These are phyloP conservation scores for Falcaria lacertinaria DNA, from an alignment of 2,888 invertebrate genomes.

Conservation along the genomic window DNA sequence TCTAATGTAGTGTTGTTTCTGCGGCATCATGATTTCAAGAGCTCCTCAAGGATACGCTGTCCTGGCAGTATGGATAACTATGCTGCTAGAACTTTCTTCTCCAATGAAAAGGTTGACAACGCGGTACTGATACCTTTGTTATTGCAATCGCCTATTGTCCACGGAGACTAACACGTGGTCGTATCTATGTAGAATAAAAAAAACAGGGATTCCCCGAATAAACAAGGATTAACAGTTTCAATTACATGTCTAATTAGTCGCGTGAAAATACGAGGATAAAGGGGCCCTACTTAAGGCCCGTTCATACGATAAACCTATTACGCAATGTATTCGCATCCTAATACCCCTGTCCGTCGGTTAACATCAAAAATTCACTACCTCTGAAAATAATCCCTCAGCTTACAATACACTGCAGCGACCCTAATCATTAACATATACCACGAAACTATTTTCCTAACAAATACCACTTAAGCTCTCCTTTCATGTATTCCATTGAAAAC, in stretches of 20 bases:
- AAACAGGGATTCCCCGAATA: too few species aligned
- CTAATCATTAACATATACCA: slow-evolving; percentile 5
- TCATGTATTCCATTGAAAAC: slow-evolving; percentile 3
- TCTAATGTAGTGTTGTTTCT: too few species aligned
- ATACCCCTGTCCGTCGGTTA: neutral
- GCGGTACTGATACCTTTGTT: too few species aligned
- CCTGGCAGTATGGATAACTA: too few species aligned
- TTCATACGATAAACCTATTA: neutral
- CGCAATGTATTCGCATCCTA: neutral
- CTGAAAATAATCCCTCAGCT: slow-evolving; percentile 1
- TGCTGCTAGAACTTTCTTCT: too few species aligned
- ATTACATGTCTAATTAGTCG: too few species aligned
- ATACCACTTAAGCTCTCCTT: slow-evolving; percentile 6
- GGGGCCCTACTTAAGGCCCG: neutral
- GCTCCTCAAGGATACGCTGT: too few species aligned
- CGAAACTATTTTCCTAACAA: slow-evolving; percentile 14
- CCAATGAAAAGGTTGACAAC: too few species aligned
- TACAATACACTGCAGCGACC: slow-evolving; percentile 3
- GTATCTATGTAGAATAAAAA: too few species aligned
- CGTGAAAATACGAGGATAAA: slow-evolving; percentile 3
- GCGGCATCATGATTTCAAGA: too few species aligned
- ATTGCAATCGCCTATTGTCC: too few species aligned
- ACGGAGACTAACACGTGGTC: too few species aligned
- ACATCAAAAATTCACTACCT: neutral
- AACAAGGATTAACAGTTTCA: slow-evolving; percentile 7